Evolutionary conservation across 2,888 invertebrate species (phyloP).

Genomic region (Erebia ligea): DNA sequence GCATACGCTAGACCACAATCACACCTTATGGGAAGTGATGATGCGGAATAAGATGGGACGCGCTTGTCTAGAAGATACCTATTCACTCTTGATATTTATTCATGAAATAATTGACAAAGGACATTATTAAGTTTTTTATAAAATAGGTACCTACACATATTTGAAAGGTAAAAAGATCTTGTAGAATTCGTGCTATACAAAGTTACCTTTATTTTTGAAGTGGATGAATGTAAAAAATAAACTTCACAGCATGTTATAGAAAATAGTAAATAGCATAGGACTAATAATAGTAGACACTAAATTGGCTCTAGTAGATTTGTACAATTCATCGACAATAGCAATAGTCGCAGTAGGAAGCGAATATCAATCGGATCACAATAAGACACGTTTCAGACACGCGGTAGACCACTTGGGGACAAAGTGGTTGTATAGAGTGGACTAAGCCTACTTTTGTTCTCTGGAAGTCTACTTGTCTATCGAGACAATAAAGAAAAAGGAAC

Average conservation of each 20-base stretch:
- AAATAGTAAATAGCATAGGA: neutral
- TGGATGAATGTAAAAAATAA: no score
- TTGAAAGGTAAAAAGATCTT: no score
- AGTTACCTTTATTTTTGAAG: no score
- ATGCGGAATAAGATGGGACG: no score
- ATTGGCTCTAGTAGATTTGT: neutral
- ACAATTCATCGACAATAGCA: slow-evolving; percentile 18
- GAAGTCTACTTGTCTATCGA: neutral
- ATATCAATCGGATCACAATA: slow-evolving; percentile 16
- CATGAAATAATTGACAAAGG: no score
- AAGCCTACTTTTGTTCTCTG: slow-evolving; percentile 2
- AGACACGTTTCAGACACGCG: slow-evolving; percentile 12
- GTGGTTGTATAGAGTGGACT: neutral
- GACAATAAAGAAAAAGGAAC: neutral
- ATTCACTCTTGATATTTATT: no score
- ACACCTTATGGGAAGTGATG: no score
- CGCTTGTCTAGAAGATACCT: no score
- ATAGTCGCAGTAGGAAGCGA: slow-evolving; percentile 4
- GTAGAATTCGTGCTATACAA: no score
- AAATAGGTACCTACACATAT: no score
- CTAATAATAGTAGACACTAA: neutral
- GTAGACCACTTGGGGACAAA: neutral
- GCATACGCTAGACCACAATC: no score
- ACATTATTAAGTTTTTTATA: no score
- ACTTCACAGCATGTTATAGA: neutral